Evolutionary conservation across 2,797 vertebrate species (phyloP).

Genomic region (Xyrichtys novacula): DNA sequence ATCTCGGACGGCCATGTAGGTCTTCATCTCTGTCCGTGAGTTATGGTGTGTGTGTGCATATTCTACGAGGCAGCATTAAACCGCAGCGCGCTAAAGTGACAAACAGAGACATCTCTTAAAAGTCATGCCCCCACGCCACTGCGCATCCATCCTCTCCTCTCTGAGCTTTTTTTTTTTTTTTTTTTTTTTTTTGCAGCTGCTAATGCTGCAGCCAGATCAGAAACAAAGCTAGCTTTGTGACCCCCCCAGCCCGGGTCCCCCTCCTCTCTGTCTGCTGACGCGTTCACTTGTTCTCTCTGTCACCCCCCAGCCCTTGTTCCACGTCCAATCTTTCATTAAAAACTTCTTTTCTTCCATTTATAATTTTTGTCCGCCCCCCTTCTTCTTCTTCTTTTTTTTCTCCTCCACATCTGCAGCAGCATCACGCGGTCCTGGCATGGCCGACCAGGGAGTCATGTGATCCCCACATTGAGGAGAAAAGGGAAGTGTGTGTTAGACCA

Average conservation of each 20-base stretch:
- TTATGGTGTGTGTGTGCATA: conserved; percentile 63
- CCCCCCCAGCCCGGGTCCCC: conserved; percentile 51
- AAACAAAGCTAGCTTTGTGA: conserved; percentile 87
- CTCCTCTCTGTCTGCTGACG: conserved; percentile 76
- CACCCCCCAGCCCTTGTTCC: conserved; percentile 68
- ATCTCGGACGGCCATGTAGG: conserved; percentile 53
- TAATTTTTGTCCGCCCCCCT: conserved; percentile 47
- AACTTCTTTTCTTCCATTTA: conserved; percentile 77
- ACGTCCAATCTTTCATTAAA: conserved; percentile 78
- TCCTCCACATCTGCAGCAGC: conserved; percentile 82
- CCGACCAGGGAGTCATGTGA: conserved; percentile 76
- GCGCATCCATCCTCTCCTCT: conserved; percentile 69
- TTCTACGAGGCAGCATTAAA: conserved; percentile 64
- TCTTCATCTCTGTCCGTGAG: conserved; percentile 46
- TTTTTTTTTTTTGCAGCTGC: conserved; percentile 86
- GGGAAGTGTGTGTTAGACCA: conserved; percentile 73
- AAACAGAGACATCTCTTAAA: conserved; percentile 83
- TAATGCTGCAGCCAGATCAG: conserved; percentile 81
- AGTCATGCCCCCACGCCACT: conserved; percentile 63
- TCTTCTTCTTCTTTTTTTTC: neutral
- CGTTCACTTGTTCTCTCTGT: conserved; percentile 78
- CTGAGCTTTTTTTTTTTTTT: conserved; percentile 70
- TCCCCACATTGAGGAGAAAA: conserved; percentile 67
- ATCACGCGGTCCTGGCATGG: conserved; percentile 78
- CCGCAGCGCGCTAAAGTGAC: conserved; percentile 52